Percentiles rank a stretch among this genome's conserved stretches.
Conservation (phyloP, 2,888 invertebrate species). For the Apoda limacodes region DNA sequence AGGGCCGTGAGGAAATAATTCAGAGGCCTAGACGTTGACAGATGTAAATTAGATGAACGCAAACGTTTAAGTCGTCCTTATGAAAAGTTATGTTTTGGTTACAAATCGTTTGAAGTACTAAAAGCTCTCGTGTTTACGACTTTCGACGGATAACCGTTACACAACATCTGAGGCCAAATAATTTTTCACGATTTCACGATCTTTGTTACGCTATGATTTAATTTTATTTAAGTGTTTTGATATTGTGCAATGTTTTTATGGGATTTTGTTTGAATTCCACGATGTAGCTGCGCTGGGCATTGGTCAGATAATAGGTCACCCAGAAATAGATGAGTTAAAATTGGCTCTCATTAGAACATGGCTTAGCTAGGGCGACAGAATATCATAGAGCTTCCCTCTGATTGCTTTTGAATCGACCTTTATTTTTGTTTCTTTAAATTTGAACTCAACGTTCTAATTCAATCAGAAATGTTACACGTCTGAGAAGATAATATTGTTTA, state of each 20-base stretch:
- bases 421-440: conserved; percentile 15
- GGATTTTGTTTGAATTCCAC: conserved; percentile 40
- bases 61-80: no score
- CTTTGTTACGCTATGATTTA: conserved; percentile 9
- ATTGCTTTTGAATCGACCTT: conserved; percentile 16
- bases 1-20: no score
- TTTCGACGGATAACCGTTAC: conserved; percentile 30
- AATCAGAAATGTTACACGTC: conserved; percentile 33
- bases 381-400: conserved; percentile 26
- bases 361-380: conserved; percentile 28
- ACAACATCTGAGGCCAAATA: conserved; percentile 31
- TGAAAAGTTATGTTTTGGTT: conserved; percentile 20
- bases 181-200: conserved; percentile 21
- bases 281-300: conserved; percentile 31
- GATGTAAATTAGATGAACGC: no score
- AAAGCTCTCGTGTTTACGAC: conserved; percentile 41
- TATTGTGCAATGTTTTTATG: conserved; percentile 51
- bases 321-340: conserved; percentile 50
- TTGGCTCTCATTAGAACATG: conserved; percentile 50
- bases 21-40: no score
- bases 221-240: conserved; percentile 25
- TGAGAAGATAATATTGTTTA: conserved; percentile 38
- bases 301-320: conserved; percentile 51
- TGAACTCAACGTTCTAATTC: conserved; percentile 20
- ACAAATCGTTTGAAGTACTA: conserved; percentile 30